Base-by-base conservation (phyloP, 2,797 vertebrate genomes). In the Crenichthys baileyi region DNA sequence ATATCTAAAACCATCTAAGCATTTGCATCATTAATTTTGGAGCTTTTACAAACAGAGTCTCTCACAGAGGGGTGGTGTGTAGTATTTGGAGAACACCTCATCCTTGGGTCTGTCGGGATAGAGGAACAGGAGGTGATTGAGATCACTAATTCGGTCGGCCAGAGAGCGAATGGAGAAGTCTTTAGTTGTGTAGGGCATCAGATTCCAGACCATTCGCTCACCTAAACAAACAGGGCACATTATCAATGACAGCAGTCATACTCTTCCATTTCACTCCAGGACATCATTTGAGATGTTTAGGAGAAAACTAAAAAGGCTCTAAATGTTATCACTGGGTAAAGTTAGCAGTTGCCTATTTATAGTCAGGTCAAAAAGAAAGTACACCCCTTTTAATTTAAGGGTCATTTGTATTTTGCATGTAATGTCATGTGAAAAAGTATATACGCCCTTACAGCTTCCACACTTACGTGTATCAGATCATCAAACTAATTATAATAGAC, bases 141-240 rank as follows among this genome's bases (percentile, higher is more conserved):
- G 96, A 85, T 99, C 98, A 68, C 98, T 99, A 7, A 99, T 96
- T 81, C 98, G 97, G 94, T 99, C 98, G 0, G 98, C 98, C 92
- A 99, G 94, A 78, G 98, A 99, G 78, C 98, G 97, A 86, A 99
- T 99, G 87, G 98, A 97, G 94, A 99, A 99, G 93, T 99, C 98
- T 95, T 98, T 97, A 87, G 97, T 98, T 84, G 98, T 99, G 95
- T 99, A 99, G 77, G 98, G 98, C 98, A 99, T 98, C 88, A 99
- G 97, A 94, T 99, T 99, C 98, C 98, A 99, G 77, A 99, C 97
- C 96, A 99, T 96, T 53, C 95, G 91, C 83, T 96, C 95, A 39
- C 95, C 95, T 96, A 86, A 24, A 72, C 15, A 77, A 84, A 80
- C 65, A 73, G 44, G 48, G 44, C 4, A 6, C 7, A 29, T 46